A percentile compares a stretch with the other conserved stretches of the same genome.
These are phyloP conservation scores for Pipistrellus nathusii DNA, from an alignment of 2,797 vertebrate species.

Conservation along the genomic window DNA sequence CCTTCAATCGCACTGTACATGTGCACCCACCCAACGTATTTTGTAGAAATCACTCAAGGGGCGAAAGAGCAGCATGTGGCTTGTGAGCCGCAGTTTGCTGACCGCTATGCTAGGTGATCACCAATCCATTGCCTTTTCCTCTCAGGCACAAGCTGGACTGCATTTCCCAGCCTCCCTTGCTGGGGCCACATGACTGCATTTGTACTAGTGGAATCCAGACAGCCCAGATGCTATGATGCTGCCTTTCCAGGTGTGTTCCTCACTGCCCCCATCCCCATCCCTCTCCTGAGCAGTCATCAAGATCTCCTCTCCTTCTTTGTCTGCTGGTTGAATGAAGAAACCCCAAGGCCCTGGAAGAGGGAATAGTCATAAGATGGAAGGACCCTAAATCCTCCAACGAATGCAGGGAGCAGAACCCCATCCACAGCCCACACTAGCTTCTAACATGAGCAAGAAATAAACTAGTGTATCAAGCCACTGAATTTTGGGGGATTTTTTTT, in stretches of 20 bases:
- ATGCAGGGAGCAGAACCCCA: not conserved
- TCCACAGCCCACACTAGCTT: not conserved
- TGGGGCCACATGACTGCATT: not conserved
- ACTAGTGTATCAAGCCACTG: not conserved
- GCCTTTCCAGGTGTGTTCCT: not conserved
- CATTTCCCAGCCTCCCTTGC: constrained; percentile 7
- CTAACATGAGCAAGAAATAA: not conserved
- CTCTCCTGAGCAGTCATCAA: not conserved
- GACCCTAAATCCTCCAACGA: not conserved
- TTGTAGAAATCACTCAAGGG: too few relatives aligned
- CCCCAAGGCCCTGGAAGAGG: not conserved
- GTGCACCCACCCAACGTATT: too few relatives aligned
- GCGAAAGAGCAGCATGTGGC: too few relatives aligned
- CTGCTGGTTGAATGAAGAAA: not conserved
- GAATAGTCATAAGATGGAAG: not conserved
- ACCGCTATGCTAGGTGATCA: not conserved
- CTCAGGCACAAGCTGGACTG: not conserved
- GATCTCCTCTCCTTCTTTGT: not conserved
- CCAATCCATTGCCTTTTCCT: not conserved
- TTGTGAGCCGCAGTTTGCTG: too few relatives aligned
- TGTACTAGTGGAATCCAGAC: not conserved
- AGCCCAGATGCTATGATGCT: not conserved
- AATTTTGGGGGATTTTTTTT: not conserved
- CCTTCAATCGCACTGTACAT: too few relatives aligned
- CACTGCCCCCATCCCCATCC: accelerated